Percentiles rank a stretch among this genome's conserved stretches.
Evolutionary conservation across 2,888 invertebrate species (phyloP).

Genomic region (Eupelmus urozonus): DNA sequence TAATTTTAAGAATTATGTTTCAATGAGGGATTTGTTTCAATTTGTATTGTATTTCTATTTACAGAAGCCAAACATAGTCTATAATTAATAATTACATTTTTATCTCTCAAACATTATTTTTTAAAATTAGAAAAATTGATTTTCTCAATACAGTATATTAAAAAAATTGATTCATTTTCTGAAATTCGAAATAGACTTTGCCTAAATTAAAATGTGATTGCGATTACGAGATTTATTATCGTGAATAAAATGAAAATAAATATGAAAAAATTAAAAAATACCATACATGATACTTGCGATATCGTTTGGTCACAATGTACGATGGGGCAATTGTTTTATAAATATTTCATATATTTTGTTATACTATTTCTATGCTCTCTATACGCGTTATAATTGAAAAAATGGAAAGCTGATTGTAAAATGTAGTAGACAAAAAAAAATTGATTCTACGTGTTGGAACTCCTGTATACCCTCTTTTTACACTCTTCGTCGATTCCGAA

Average conservation of each 20-base stretch:
- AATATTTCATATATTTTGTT: slow-evolving; percentile 77
- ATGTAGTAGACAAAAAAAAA: slow-evolving; percentile 44
- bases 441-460: slow-evolving; percentile 52
- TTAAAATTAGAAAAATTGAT: no score
- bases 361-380: slow-evolving; percentile 75
- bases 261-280: no score
- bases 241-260: slow-evolving; percentile 12
- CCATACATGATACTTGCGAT: no score
- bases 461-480: slow-evolving; percentile 55
- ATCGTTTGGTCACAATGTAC: slow-evolving; percentile 67
- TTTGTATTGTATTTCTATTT: neutral
- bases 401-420: slow-evolving; percentile 36
- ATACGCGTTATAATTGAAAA: slow-evolving; percentile 54
- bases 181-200: no score
- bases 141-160: no score
- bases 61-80: slow-evolving; percentile 8
- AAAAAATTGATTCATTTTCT: no score
- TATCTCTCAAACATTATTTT: no score
- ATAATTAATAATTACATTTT: no score
- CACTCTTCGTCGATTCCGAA: slow-evolving; percentile 52
- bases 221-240: no score
- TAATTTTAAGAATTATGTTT: neutral
- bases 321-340: slow-evolving; percentile 72
- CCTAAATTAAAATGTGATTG: no score
- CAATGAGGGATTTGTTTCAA: neutral